A percentile compares a stretch with the other conserved stretches of the same genome.
These are phyloP conservation scores for Python bivittatus DNA, from an alignment of 2,113 vertebrate species.

Conservation along the genomic window DNA sequence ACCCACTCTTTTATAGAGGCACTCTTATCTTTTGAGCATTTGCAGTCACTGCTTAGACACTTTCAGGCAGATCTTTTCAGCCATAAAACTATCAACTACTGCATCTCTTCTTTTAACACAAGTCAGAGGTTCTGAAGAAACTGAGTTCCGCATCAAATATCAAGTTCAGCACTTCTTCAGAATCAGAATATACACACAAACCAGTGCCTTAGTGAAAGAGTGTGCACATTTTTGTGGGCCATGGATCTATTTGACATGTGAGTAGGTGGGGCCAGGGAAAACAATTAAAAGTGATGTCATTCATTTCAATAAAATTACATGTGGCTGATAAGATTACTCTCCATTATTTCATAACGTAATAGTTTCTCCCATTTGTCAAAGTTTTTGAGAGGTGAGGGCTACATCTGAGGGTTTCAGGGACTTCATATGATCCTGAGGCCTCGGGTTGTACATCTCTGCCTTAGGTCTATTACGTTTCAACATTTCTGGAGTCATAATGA, in stretches of 20 bases:
- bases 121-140: background rate
- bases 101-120: background rate
- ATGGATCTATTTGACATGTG: background rate
- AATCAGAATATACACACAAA: background rate
- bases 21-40: background rate
- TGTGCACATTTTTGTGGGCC: background rate
- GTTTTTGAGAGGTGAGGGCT: background rate
- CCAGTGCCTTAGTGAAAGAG: background rate
- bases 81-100: background rate
- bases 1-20: background rate
- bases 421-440: background rate
- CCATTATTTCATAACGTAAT: background rate
- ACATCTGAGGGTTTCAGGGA: background rate
- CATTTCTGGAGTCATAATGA: background rate
- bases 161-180: background rate
- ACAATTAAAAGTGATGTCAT: background rate
- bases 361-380: background rate
- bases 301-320: background rate
- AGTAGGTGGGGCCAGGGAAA: background rate
- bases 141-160: background rate
- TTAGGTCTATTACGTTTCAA: background rate
- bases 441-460: background rate
- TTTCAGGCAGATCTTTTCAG: background rate
- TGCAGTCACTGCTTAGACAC: background rate
- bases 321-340: background rate